Percentiles rank a stretch among this genome's conserved stretches.
phyloP scores from a whole-genome alignment of 2,113 vertebrate species.

The Amazona guildingii region DNA sequence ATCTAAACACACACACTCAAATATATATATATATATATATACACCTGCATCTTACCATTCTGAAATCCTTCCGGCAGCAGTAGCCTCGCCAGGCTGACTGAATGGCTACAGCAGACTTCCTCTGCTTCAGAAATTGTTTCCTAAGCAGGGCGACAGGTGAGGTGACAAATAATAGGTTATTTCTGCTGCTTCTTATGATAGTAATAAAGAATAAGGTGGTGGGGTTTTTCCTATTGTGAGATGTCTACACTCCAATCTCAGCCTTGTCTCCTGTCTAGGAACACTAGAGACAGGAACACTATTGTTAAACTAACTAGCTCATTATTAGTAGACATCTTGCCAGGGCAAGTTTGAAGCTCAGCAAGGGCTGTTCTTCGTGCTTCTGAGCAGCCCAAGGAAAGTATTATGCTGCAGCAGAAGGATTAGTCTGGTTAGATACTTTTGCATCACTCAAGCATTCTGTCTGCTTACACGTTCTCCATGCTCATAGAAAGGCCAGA shows the following conservation, averaged over 20 bases:
- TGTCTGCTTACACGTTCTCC: neutral
- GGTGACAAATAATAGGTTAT: neutral
- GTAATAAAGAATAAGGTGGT: neutral
- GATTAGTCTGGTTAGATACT: neutral
- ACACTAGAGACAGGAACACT: neutral
- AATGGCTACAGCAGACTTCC: slow-evolving; percentile 76
- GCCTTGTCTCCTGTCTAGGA: neutral
- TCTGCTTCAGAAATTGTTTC: slow-evolving; percentile 85
- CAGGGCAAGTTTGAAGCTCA: neutral
- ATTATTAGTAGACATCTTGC: neutral
- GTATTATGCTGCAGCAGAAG: neutral
- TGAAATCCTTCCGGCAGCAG: slow-evolving; percentile 79
- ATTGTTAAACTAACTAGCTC: neutral
- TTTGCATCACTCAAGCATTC: neutral
- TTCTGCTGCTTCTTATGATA: neutral
- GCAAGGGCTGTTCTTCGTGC: neutral
- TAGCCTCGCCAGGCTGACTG: slow-evolving; percentile 88
- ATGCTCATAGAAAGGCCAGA: neutral
- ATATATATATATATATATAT: neutral
- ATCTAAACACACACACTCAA: neutral
- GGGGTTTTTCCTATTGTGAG: neutral
- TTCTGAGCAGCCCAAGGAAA: neutral
- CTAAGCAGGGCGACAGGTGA: slow-evolving; percentile 65
- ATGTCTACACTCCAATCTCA: neutral
- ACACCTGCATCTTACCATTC: slow-evolving; percentile 72